A percentile compares a stretch with the other conserved stretches of the same genome.
Conservation (phyloP, 2,113 vertebrate species). For the Columba livia region DNA sequence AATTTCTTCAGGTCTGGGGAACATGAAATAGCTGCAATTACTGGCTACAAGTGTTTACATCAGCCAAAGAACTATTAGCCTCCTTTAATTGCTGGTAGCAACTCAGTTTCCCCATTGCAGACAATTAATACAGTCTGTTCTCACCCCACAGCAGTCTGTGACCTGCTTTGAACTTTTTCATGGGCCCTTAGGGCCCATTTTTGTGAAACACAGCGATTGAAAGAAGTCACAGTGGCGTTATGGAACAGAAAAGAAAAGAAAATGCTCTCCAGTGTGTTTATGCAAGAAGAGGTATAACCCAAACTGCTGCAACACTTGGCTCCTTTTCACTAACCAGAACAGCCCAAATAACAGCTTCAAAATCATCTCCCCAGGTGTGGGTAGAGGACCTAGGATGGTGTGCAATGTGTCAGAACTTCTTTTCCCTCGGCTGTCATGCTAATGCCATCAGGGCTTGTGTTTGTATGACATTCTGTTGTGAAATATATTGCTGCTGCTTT, state of each 20-base stretch:
- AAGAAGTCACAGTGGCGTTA: not conserved
- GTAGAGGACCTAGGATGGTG: not conserved
- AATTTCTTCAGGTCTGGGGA: conserved; percentile 59
- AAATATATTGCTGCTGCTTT: not conserved
- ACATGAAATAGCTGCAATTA: conserved; percentile 51
- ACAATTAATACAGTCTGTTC: conserved; percentile 63
- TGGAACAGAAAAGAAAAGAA: not conserved
- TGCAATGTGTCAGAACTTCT: not conserved
- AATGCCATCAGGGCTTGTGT: not conserved
- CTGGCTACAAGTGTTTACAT: conserved; percentile 61
- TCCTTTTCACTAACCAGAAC: not conserved
- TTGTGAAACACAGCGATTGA: not conserved
- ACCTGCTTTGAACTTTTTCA: conserved; percentile 45
- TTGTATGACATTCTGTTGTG: not conserved
- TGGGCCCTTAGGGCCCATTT: not conserved
- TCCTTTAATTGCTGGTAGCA: conserved; percentile 66
- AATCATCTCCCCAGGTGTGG: not conserved
- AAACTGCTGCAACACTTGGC: not conserved
- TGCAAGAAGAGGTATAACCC: not conserved
- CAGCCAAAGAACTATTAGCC: conserved; percentile 51
- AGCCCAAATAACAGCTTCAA: not conserved
- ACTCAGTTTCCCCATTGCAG: conserved; percentile 27
- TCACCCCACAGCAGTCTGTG: conserved; percentile 44
- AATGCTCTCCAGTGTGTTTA: not conserved
- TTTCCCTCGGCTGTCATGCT: not conserved